Percentiles rank a stretch among this genome's conserved stretches.
These are phyloP conservation scores for Pelusios castaneus DNA, from an alignment of 2,113 vertebrate species.

Conservation along the genomic window DNA sequence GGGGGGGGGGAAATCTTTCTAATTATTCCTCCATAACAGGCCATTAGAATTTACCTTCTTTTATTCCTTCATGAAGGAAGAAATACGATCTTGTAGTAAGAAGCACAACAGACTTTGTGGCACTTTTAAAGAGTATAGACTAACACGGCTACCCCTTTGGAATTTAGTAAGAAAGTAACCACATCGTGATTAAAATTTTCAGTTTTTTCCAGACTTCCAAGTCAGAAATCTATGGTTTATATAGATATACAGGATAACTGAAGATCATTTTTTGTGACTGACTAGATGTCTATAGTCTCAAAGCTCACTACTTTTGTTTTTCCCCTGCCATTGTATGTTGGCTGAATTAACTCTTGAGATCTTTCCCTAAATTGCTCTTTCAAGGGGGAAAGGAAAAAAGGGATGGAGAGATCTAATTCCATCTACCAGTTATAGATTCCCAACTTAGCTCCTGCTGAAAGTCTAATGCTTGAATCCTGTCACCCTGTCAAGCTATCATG, in stretches of 20 bases:
- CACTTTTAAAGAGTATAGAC: too few relatives aligned
- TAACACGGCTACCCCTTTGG: too few relatives aligned
- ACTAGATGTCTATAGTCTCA: not conserved
- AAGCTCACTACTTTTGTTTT: not conserved
- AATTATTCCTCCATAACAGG: not conserved
- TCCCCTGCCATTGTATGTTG: not conserved
- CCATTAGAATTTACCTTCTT: not conserved
- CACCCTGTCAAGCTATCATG: accelerated
- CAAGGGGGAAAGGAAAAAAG: not conserved
- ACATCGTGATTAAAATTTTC: not conserved
- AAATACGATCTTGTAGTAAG: not conserved
- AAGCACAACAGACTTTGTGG: too few relatives aligned
- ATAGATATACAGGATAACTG: not conserved
- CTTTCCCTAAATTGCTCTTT: not conserved
- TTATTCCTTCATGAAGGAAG: not conserved
- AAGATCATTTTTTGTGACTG: not conserved
- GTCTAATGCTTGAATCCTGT: not conserved
- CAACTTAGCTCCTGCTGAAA: accelerated
- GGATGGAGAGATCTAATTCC: not conserved
- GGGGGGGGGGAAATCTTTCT: not conserved
- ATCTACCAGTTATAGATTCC: not conserved
- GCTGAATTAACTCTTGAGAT: not conserved
- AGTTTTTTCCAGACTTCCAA: not conserved
- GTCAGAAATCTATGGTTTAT: not conserved
- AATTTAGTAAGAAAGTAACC: too few relatives aligned